Base-by-base conservation (phyloP, 2,797 vertebrate genomes). In the Falco peregrinus region DNA sequence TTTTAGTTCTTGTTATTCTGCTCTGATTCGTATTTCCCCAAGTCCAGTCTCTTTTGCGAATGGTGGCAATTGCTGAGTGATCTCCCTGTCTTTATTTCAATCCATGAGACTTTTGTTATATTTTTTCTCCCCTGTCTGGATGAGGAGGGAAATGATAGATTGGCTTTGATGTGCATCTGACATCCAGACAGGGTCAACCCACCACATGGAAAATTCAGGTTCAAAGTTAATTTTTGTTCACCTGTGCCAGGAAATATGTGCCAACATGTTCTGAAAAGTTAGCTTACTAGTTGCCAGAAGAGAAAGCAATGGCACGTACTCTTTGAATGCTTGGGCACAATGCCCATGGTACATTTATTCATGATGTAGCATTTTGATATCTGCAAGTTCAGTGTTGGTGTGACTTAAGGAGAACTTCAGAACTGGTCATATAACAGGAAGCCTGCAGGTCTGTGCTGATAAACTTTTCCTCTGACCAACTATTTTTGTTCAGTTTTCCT, bases 371-470 rank as follows among this genome's bases (percentile, higher is more conserved):
- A 53, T 11, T 86, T 60, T 86, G 48, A 33, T 41, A 48, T 50
- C 64, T 77, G 12, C 25, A 57, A 50, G 28, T 50, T 61, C 14
- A 39, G 54, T 31, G 60, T 0, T 29, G 17, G 43, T 48, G 35
- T 20, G 41, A 45, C 50, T 84, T 80, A 70, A 48, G 47, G 10
- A 78, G 19, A 75, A 56, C 29, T 70, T 89, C 16, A 24, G 29
- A 78, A 60, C 7, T 33, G 19, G 25, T 73, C 53, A 37, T 50
- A 57, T 15, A 10, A 41, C 17, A 75, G 45, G 20, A 84, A n/a
- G 12, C 10, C 14, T 33, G 3, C 0, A 1, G 5, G 3, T 35
- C 25, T 79, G 9, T 47, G 7, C 16, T 68, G 22, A 53, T 61
- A 84, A 84, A 2, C 0, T 73, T 79, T 75, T 60, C 9, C 16